A percentile compares a stretch with the other conserved stretches of the same genome.
Evolutionary conservation across 2,113 vertebrate species (phyloP).

Genomic region (Sterrhoptilus dennistouni): DNA sequence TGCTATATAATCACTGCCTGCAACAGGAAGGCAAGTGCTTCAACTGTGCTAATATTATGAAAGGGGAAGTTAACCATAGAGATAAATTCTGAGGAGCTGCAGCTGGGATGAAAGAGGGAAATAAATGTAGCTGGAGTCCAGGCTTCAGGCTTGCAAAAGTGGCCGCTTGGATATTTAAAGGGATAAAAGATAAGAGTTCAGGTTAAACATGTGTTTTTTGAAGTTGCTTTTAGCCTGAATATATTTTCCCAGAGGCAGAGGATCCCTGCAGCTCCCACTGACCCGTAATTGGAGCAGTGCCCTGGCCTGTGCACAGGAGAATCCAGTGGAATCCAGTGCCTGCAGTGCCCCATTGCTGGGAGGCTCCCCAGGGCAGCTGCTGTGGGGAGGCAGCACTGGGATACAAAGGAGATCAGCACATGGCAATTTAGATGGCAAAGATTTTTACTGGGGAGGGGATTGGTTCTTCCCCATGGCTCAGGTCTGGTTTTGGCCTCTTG

Average conservation of each 20-base stretch:
- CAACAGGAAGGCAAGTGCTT: conserved; percentile 75
- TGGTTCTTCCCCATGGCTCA: not conserved
- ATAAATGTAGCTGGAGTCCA: conserved; percentile 63
- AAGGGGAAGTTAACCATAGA: conserved; percentile 79
- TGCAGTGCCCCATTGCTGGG: not conserved
- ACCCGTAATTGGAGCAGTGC: not conserved
- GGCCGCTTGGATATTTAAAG: conserved; percentile 63
- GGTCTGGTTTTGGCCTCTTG: not conserved
- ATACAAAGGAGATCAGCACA: not conserved
- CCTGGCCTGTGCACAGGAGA: not conserved
- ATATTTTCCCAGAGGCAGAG: conserved; percentile 1
- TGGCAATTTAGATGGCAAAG: not conserved
- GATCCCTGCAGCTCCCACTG: conserved; percentile 38
- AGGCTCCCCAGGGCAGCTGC: conserved; percentile 21
- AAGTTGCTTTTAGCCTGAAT: conserved; percentile 45
- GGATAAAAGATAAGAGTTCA: conserved; percentile 61
- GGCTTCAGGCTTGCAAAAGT: conserved; percentile 61
- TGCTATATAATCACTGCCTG: conserved; percentile 84
- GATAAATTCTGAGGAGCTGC: conserved; percentile 72
- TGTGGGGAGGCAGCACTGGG: not conserved
- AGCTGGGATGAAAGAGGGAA: conserved; percentile 71
- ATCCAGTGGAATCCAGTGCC: not conserved
- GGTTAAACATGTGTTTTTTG: conserved; percentile 55
- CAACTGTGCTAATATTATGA: conserved; percentile 82
- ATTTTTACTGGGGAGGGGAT: fast-evolving